Evolutionary conservation across 2,888 invertebrate genomes (phyloP).

Genomic region (Aleiodes leptofemur): DNA sequence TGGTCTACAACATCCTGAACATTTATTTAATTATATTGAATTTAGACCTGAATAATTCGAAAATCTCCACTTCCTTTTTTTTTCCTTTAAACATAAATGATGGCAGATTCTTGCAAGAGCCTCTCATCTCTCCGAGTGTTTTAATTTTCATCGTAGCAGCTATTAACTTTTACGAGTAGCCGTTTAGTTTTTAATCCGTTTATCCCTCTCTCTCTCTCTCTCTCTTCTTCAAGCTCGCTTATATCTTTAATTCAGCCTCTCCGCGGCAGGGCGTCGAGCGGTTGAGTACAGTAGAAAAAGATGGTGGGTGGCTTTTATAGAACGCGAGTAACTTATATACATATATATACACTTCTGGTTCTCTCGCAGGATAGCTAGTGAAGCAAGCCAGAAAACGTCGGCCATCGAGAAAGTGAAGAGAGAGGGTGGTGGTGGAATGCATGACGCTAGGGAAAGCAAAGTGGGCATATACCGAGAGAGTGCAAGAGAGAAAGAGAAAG

Average conservation of each 20-base stretch:
- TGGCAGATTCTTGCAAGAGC: slow-evolving; percentile 1
- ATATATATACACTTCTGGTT: background rate
- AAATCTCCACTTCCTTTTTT: no score
- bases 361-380: background rate
- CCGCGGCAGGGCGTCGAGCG: slow-evolving; percentile 33
- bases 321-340: background rate
- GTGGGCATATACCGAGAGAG: slow-evolving; percentile 40
- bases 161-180: slow-evolving; percentile 73
- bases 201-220: slow-evolving; percentile 56
- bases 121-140: slow-evolving; percentile 62
- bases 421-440: slow-evolving; percentile 14
- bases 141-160: slow-evolving; percentile 74
- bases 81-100: background rate
- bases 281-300: slow-evolving; percentile 32
- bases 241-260: slow-evolving; percentile 64
- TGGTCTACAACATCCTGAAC: no score
- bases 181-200: slow-evolving; percentile 75
- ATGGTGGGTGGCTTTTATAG: slow-evolving; percentile 19
- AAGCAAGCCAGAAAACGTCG: slow-evolving; percentile 13
- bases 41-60: no score
- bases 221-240: slow-evolving; percentile 53
- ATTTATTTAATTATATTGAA: no score
- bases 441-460: slow-evolving; percentile 21
- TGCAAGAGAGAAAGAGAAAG: slow-evolving; percentile 52
- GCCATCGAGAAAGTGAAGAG: slow-evolving; percentile 20